Conservation (phyloP, 2,113 vertebrate genomes). For the Trogon melanurus region DNA sequence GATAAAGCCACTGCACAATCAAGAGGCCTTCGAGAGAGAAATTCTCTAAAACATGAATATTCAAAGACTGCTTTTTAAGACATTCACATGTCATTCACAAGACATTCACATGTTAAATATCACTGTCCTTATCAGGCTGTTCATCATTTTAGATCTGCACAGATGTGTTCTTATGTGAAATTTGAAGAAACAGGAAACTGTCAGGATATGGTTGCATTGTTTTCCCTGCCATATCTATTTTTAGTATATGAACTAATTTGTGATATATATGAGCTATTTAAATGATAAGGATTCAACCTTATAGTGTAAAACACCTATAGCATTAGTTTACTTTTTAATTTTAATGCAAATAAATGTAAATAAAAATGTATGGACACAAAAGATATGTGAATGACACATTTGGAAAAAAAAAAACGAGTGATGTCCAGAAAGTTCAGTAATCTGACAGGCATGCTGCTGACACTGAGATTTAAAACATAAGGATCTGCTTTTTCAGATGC, state of each 20-base stretch:
- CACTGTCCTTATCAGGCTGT: neutral
- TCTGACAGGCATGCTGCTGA: neutral
- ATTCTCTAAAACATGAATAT: neutral
- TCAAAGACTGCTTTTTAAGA: neutral
- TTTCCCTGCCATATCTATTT: neutral
- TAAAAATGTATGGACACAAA: neutral
- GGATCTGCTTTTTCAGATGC: neutral
- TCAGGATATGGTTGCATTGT: neutral
- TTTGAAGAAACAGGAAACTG: neutral
- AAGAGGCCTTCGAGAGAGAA: neutral
- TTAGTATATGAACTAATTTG: neutral
- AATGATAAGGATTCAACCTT: neutral
- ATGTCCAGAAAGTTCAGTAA: neutral
- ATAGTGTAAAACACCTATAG: neutral
- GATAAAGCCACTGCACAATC: neutral
- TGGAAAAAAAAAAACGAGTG: neutral
- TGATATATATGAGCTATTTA: neutral
- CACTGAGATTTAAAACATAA: neutral
- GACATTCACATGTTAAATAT: neutral
- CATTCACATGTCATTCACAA: neutral
- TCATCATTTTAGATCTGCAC: neutral
- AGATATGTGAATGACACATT: neutral
- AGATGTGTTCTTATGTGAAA: neutral
- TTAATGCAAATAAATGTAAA: neutral
- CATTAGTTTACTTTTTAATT: neutral